Conservation (phyloP, 2,888 invertebrate species). For the Linnaemya tessellans region DNA sequence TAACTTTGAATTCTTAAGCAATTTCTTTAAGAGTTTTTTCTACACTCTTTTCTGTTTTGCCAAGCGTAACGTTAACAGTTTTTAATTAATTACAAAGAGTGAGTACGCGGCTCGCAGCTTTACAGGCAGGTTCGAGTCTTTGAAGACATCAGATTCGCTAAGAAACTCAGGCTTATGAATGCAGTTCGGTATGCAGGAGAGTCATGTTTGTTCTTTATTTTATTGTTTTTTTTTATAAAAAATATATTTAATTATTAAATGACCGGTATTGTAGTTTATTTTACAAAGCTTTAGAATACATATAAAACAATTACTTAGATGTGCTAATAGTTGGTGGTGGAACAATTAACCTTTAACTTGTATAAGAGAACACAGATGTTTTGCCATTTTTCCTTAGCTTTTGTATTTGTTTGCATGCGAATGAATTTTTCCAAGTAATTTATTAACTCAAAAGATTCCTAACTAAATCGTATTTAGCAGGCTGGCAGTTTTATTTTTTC, state of each 20-base stretch:
- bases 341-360: slow-evolving; percentile 52
- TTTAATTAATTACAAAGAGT: slow-evolving; percentile 70
- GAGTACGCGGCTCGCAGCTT: slow-evolving; percentile 55
- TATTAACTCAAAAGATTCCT: slow-evolving; percentile 47
- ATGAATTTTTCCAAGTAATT: slow-evolving; percentile 55
- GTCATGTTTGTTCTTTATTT: slow-evolving; percentile 39
- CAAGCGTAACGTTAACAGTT: slow-evolving; percentile 70
- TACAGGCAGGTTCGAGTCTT: slow-evolving; percentile 11
- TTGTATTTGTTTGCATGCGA: neutral
- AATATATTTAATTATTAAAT: slow-evolving; percentile 27
- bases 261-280: slow-evolving; percentile 22
- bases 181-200: slow-evolving; percentile 59
- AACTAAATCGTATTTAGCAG: slow-evolving; percentile 17
- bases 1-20: slow-evolving; percentile 22
- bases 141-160: neutral
- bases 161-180: slow-evolving; percentile 38
- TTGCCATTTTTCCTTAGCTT: neutral
- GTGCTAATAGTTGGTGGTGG: slow-evolving; percentile 61
- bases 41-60: slow-evolving; percentile 42
- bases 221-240: slow-evolving; percentile 19
- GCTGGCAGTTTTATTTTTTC: neutral
- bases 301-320: slow-evolving; percentile 51
- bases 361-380: slow-evolving; percentile 43
- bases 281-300: slow-evolving; percentile 2
- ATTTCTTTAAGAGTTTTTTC: slow-evolving; percentile 40